Evolutionary conservation across 2,888 invertebrate species (phyloP).

Genomic region (Zonitis immaculata): DNA sequence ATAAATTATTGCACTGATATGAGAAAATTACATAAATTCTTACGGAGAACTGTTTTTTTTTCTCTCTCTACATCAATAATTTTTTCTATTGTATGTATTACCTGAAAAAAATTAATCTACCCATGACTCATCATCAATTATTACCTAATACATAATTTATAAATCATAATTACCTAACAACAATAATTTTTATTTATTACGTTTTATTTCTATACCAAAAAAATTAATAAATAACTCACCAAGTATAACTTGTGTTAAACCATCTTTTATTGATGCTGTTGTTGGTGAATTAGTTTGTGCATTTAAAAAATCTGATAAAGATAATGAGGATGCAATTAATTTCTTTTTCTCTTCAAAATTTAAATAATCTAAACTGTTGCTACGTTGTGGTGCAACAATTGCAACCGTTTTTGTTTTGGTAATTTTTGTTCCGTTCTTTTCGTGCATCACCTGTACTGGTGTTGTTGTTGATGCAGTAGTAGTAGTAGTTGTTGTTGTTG

Average conservation of each 20-base stretch:
- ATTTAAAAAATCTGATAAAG: conserved; percentile 70
- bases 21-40: no score
- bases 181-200: no score
- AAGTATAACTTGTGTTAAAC: conserved; percentile 42
- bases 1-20: no score
- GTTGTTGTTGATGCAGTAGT: not conserved
- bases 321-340: conserved; percentile 81
- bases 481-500: no score
- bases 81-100: no score
- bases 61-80: no score
- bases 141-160: not conserved
- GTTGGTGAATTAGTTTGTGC: conserved; percentile 15
- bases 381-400: conserved; percentile 67
- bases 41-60: no score
- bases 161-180: not conserved
- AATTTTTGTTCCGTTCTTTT: conserved; percentile 29
- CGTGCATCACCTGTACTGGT: conserved; percentile 33
- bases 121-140: not conserved
- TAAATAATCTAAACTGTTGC: conserved; percentile 82
- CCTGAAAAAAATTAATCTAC: no score
- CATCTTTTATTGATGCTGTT: conserved; percentile 39
- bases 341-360: conserved; percentile 90
- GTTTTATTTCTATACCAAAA: no score
- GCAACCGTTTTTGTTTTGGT: conserved; percentile 56
- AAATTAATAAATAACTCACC: conserved; percentile 44